phyloP scores from a whole-genome alignment of 2,888 invertebrate genomes.

The Parnassius orleans region DNA sequence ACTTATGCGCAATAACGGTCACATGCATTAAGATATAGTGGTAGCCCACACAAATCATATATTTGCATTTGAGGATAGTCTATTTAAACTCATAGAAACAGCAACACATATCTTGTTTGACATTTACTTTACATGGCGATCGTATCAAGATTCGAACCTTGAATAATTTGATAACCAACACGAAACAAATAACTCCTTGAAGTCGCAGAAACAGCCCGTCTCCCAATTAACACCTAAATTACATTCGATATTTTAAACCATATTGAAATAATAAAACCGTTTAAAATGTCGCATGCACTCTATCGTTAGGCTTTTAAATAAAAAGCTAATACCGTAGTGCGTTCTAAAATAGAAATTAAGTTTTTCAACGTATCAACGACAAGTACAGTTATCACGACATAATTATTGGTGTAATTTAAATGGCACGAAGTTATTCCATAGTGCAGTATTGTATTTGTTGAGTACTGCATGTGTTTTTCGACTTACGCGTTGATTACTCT shows the following conservation, averaged over 20 bases:
- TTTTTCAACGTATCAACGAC: slow-evolving; percentile 9
- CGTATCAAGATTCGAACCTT: no score
- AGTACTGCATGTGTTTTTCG: not conserved
- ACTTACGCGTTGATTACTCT: not conserved
- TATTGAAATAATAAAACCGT: not conserved
- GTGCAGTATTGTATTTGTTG: not conserved
- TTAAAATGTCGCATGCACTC: slow-evolving; percentile 14
- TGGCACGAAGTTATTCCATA: not conserved
- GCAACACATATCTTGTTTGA: no score
- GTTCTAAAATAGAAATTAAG: slow-evolving; percentile 17
- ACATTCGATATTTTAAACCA: slow-evolving; percentile 4
- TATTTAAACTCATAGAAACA: no score
- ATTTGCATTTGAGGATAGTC: no score
- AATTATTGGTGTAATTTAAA: slow-evolving; percentile 3
- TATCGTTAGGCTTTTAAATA: slow-evolving; percentile 15
- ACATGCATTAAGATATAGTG: no score
- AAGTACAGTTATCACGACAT: slow-evolving; percentile 1
- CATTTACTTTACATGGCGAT: no score
- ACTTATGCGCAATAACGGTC: no score
- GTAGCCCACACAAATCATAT: no score
- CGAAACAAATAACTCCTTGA: no score
- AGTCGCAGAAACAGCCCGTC: no score
- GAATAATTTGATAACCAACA: no score
- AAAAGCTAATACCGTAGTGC: slow-evolving; percentile 19
- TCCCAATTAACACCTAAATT: no score